These are phyloP conservation scores for Rhopalosiphum padi DNA, from an alignment of 1,140 invertebrate genomes.

Conservation along the genomic window DNA sequence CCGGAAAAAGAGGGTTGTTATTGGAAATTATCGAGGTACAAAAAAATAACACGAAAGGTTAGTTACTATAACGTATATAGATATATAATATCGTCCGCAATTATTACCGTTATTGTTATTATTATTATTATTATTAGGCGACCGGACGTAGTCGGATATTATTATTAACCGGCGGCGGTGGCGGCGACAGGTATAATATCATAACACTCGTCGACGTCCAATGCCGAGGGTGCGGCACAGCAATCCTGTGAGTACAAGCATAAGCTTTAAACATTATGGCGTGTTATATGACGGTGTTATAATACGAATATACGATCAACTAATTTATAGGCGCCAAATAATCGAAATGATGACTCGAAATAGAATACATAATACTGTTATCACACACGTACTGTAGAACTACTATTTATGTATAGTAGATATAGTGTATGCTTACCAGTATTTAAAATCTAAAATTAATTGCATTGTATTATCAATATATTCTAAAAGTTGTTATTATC, in stretches of 20 bases:
- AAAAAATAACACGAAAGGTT: conserved; percentile 1
- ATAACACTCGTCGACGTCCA: background rate
- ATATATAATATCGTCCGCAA: conserved; percentile 15
- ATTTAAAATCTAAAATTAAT: background rate
- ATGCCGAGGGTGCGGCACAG: background rate
- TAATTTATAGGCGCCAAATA: background rate
- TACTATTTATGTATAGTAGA: too few relatives aligned
- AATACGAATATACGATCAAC: background rate
- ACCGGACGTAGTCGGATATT: conserved; percentile 36
- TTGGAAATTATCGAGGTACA: conserved; percentile 38
- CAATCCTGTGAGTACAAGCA: background rate
- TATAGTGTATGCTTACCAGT: too few relatives aligned
- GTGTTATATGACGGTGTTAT: background rate
- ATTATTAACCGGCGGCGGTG: conserved; percentile 17
- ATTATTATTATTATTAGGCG: conserved; percentile 32
- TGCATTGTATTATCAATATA: background rate
- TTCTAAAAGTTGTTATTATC: too few relatives aligned
- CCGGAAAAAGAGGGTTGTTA: conserved; percentile 48
- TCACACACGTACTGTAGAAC: background rate
- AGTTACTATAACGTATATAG: background rate
- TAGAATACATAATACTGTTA: background rate
- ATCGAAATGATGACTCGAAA: background rate
- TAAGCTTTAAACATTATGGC: background rate
- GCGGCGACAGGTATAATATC: conserved; percentile 26
- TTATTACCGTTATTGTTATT: conserved; percentile 28